Percentiles rank a stretch among this genome's conserved stretches.
Conservation (phyloP, 2,888 invertebrate genomes). For the Trissonchulus latispiculum region DNA sequence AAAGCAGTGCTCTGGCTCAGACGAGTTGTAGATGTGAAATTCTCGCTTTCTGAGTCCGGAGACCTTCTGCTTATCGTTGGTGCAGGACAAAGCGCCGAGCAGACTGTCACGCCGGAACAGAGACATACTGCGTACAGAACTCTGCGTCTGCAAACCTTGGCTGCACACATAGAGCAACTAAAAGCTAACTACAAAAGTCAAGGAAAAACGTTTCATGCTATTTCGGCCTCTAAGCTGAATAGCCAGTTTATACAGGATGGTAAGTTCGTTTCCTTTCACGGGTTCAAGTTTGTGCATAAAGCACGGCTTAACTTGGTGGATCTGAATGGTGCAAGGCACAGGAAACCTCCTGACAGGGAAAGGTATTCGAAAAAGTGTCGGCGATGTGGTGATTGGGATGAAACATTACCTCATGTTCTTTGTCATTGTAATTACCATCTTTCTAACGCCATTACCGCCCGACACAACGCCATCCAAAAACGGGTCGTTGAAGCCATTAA, state of each 20-base stretch:
- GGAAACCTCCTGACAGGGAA: not conserved
- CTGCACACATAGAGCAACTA: too few species aligned
- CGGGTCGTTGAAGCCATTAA: constrained; percentile 1
- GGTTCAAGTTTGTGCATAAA: constrained; percentile 45
- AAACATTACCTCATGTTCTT: constrained; percentile 44
- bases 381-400: constrained; percentile 33
- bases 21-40: too few species aligned
- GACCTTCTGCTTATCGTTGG: too few species aligned
- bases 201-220: too few species aligned
- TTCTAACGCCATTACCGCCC: not conserved
- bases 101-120: too few species aligned
- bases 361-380: constrained; percentile 28
- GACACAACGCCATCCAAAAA: constrained; percentile 13
- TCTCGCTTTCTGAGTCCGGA: too few species aligned
- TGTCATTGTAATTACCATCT: constrained; percentile 37
- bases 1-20: too few species aligned
- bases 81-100: too few species aligned
- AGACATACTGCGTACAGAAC: too few species aligned
- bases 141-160: too few species aligned
- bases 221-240: not conserved
- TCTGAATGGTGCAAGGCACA: constrained; percentile 25
- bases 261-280: constrained; percentile 29
- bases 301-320: constrained; percentile 36
- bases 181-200: too few species aligned
- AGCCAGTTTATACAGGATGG: constrained; percentile 6